Percentiles rank a stretch among this genome's conserved stretches.
Evolutionary conservation across 1,140 invertebrate genomes (phyloP).

Genomic region (Drosophila tropicalis): DNA sequence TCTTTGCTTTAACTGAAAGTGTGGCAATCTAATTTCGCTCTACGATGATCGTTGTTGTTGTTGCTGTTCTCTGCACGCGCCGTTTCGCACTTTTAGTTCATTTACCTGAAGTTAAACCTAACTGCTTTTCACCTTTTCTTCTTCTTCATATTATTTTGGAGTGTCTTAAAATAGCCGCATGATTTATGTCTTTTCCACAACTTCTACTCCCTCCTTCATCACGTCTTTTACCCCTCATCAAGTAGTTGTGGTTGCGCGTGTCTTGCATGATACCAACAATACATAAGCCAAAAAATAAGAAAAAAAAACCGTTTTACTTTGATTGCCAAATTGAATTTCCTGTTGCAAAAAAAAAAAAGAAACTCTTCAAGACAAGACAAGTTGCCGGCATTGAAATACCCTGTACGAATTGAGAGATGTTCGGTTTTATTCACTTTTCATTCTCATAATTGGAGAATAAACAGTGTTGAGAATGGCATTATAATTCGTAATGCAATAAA

Average conservation of each 20-base stretch:
- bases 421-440: too few relatives aligned
- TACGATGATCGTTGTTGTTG: slow-evolving; percentile 25
- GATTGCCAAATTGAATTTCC: slow-evolving; percentile 57
- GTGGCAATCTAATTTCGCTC: slow-evolving; percentile 75
- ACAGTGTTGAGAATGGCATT: too few relatives aligned
- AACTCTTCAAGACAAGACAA: background rate
- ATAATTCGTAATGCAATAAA: too few relatives aligned
- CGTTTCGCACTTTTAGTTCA: slow-evolving; percentile 75
- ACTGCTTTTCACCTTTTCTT: slow-evolving; percentile 26
- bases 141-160: slow-evolving; percentile 15
- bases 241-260: slow-evolving; percentile 58
- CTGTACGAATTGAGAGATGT: background rate
- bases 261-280: slow-evolving; percentile 60
- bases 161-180: slow-evolving; percentile 67
- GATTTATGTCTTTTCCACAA: slow-evolving; percentile 46
- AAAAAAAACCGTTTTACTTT: slow-evolving; percentile 26
- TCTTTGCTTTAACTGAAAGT: slow-evolving; percentile 55
- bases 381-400: background rate
- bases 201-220: background rate
- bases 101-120: slow-evolving; percentile 70
- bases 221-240: background rate
- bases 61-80: slow-evolving; percentile 52
- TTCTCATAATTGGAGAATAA: too few relatives aligned
- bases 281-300: background rate
- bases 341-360: slow-evolving; percentile 3